Conservation (phyloP, 1,140 invertebrate species). For the Galleria mellonella region DNA sequence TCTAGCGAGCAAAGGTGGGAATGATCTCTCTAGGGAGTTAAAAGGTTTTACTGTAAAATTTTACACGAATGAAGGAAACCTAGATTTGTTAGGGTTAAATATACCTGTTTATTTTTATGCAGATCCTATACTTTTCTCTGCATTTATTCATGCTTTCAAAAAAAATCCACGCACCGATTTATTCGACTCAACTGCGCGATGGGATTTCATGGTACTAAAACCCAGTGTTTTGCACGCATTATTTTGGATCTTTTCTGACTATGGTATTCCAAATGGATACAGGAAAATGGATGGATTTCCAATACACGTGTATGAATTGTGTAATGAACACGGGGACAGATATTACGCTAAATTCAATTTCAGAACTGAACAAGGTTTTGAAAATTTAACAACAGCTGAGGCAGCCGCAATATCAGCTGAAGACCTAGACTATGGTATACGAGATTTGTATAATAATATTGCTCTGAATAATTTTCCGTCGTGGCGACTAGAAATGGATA, state of each 20-base stretch:
- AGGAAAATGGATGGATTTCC: constrained; percentile 79
- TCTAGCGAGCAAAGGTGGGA: constrained; percentile 86
- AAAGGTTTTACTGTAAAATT: constrained; percentile 83
- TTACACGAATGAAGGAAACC: constrained; percentile 83
- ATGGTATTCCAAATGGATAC: constrained; percentile 89
- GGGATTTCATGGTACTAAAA: constrained; percentile 89
- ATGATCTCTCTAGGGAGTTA: constrained; percentile 81
- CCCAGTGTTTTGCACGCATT: constrained; percentile 88
- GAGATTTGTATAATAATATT: constrained; percentile 85
- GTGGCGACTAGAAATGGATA: constrained; percentile 77
- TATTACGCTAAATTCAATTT: constrained; percentile 83
- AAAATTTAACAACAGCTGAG: constrained; percentile 72
- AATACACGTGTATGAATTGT: constrained; percentile 80
- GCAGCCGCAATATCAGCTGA: constrained; percentile 74
- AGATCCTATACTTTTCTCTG: constrained; percentile 78
- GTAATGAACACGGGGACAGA: constrained; percentile 75
- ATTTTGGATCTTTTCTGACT: constrained; percentile 86
- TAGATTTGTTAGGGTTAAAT: constrained; percentile 81
- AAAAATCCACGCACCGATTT: constrained; percentile 80
- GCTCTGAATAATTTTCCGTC: constrained; percentile 20
- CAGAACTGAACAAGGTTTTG: constrained; percentile 81
- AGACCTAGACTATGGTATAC: constrained; percentile 81
- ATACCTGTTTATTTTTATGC: constrained; percentile 82
- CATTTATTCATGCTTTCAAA: constrained; percentile 76
- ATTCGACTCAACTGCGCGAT: constrained; percentile 86